phyloP scores from a whole-genome alignment of 2,797 vertebrate species.

The Micromesistius poutassou region DNA sequence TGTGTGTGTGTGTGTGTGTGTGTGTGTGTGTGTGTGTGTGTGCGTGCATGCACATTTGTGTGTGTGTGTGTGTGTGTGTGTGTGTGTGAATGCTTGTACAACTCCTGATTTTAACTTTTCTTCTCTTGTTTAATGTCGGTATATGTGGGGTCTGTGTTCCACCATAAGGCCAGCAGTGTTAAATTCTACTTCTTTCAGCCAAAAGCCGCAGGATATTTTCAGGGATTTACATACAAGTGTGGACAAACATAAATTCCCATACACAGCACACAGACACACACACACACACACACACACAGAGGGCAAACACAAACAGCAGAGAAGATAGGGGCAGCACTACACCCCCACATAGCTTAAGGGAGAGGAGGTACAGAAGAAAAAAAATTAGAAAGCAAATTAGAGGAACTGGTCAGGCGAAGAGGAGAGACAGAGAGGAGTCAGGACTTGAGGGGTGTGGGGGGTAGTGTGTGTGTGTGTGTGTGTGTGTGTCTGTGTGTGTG shows the following conservation, averaged over 20 bases:
- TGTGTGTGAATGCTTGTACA: conserved; percentile 12
- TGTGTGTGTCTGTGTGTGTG: too few relatives aligned
- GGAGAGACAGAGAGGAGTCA: conserved; percentile 34
- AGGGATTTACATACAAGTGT: conserved; percentile 51
- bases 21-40: conserved; percentile 11
- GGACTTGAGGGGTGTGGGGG: conserved; percentile 40
- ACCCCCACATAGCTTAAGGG: conserved; percentile 46
- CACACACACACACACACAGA: conserved; percentile 20
- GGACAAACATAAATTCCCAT: conserved; percentile 15
- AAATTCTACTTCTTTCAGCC: conserved; percentile 49
- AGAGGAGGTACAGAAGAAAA: conserved; percentile 55
- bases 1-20: too few relatives aligned
- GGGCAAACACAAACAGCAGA: conserved; percentile 38
- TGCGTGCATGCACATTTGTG: conserved; percentile 16
- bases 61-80: conserved; percentile 18
- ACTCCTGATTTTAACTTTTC: conserved; percentile 15
- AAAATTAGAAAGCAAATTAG: conserved; percentile 75
- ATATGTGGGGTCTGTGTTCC: conserved; percentile 34
- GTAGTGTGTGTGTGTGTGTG: too few relatives aligned
- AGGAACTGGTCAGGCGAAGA: conserved; percentile 68
- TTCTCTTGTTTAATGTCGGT: conserved; percentile 23
- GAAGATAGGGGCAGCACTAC: conserved; percentile 54
- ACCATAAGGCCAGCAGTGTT: conserved; percentile 42
- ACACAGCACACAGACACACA: conserved; percentile 6
- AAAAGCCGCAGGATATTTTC: conserved; percentile 34